Percentiles rank a stretch among this genome's conserved stretches.
Conservation (phyloP, 2,113 vertebrate genomes). For the Leptosomus discolor region DNA sequence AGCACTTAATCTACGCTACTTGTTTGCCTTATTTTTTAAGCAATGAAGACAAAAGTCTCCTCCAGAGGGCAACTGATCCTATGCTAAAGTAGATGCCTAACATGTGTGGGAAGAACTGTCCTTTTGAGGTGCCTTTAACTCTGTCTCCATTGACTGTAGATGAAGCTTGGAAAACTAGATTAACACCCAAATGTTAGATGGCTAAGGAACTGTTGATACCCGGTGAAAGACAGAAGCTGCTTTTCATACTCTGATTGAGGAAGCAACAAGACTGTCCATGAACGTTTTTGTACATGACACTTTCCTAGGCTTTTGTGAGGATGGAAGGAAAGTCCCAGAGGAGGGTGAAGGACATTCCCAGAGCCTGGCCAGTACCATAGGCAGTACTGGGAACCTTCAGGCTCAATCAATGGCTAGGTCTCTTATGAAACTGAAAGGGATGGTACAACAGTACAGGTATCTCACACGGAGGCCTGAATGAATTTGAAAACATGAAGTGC, state of each 20-base stretch:
- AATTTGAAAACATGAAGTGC: neutral
- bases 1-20: neutral
- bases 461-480: neutral
- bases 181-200: neutral
- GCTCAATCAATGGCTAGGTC: accelerated
- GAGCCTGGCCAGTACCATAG: neutral
- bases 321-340: neutral
- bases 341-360: neutral
- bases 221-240: neutral
- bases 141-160: neutral
- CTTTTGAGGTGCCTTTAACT: neutral
- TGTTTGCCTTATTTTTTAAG: neutral
- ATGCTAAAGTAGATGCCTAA: neutral
- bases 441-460: neutral
- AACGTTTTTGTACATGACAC: accelerated
- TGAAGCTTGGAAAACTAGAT: neutral
- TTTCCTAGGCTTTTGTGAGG: neutral
- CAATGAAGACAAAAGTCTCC: neutral
- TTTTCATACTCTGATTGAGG: neutral
- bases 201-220: neutral
- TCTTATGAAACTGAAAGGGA: neutral
- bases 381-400: neutral
- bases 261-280: neutral
- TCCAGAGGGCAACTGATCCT: neutral
- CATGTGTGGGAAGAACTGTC: neutral